Base-by-base conservation (phyloP, 2,888 invertebrate genomes). In the Metellina segmentata region DNA sequence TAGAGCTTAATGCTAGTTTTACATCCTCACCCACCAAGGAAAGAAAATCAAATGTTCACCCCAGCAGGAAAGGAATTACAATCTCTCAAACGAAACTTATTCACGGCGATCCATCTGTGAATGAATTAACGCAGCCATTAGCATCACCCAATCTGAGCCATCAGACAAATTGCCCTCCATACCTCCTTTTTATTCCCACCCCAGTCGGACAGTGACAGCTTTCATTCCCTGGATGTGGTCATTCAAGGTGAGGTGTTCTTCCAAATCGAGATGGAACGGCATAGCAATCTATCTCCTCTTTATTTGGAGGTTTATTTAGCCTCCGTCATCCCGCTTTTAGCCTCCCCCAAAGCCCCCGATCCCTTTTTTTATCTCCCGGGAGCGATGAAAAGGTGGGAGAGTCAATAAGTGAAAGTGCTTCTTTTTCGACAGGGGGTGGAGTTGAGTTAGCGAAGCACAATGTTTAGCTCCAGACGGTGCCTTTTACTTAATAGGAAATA, bases 381-480 rank as follows among this genome's bases (percentile, higher is more conserved):
- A 91, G 53, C 91, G 87, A 91, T 91, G 91, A 91, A 91, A 91
- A 91, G 87, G 91, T 87, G 91, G 91, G 87, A 78, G 87, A 91
- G 91, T 91, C 91, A 91, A 88, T 91, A 91, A 91, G 87, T 53
- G 91, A 91, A 91, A 91, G 91, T 91, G 91, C 82, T 88, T 71
- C 79, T 78, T 79, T 91, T 75, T 19, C n/a, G 20, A 8, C 7
- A 70, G 87, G 87, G 82, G 82, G 72, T 71, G 79, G 72, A 53
- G 81, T 69, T 86, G 81, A 86, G 87, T 91, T 87, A 83, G 74
- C 83, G 49, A 53, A 16, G 72, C 9, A 19, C 81, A 87, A 90
- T 75, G 70, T 82, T 52, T 86, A 86, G 86, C 69, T 86, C 86
- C 69, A 53, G 61, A 9, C 77, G 51, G 19, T 72, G 77, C 77